Evolutionary conservation across 1,140 invertebrate species (phyloP).

Genomic region (Listronotus oregonensis): DNA sequence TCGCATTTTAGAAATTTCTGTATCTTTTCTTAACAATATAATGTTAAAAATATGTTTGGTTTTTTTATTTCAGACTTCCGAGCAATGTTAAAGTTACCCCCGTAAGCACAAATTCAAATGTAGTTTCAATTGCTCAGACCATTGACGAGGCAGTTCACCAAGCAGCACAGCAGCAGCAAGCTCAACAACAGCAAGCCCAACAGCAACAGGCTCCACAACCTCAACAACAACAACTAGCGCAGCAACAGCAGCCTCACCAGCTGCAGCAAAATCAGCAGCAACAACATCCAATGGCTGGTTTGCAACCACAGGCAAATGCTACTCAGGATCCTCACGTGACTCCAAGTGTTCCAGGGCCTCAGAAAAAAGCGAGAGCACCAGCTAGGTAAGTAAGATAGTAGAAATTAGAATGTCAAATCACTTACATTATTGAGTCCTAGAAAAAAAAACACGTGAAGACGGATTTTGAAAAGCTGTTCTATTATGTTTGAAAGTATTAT

Average conservation of each 20-base stretch:
- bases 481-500: too few species aligned
- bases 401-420: too few species aligned
- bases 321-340: neutral
- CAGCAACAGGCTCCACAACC: neutral
- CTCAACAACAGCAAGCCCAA: constrained; percentile 7
- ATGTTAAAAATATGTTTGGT: too few species aligned
- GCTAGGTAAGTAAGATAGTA: too few species aligned
- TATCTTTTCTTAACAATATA: too few species aligned
- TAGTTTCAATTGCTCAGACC: neutral
- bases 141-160: constrained; percentile 2
- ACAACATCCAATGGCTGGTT: neutral
- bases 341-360: neutral
- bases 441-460: too few species aligned
- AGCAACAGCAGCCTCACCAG: too few species aligned
- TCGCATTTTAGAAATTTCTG: too few species aligned
- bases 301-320: neutral
- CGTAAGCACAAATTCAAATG: neutral
- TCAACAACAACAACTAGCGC: neutral
- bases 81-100: constrained; percentile 14
- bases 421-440: too few species aligned
- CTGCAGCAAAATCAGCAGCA: neutral
- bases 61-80: neutral
- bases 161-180: neutral
- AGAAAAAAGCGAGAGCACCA: constrained; percentile 5
- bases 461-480: too few species aligned